Percentiles rank a stretch among this genome's conserved stretches.
Evolutionary conservation across 2,888 invertebrate species (phyloP).

Genomic region (Priocnemis perturbator): DNA sequence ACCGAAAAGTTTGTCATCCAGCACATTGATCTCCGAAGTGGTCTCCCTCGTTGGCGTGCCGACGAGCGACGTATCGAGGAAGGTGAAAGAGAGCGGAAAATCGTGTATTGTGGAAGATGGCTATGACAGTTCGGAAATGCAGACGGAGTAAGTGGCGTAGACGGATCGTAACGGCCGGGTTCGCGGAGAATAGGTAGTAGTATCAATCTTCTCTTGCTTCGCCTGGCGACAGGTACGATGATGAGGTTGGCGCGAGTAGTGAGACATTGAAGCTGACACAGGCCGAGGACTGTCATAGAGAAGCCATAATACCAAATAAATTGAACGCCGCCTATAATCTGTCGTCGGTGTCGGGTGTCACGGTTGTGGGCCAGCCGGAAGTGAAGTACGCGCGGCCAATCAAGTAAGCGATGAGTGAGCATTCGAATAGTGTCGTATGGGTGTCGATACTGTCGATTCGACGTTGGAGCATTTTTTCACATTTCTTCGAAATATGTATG

Average conservation of each 20-base stretch:
- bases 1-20: conserved; percentile 83
- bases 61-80: conserved; percentile 30
- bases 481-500: no score
- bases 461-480: no score
- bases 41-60: conserved; percentile 80
- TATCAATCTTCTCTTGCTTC: not conserved
- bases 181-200: not conserved
- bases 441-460: no score
- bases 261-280: conserved; percentile 61
- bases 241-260: conserved; percentile 58
- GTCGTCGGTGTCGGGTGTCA: conserved; percentile 58
- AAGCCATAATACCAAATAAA: conserved; percentile 60
- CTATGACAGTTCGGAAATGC: conserved; percentile 67
- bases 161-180: not conserved
- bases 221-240: conserved; percentile 58
- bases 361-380: conserved; percentile 65
- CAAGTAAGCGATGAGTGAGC: conserved; percentile 62
- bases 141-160: conserved; percentile 64
- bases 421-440: no score
- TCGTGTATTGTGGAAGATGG: conserved; percentile 65
- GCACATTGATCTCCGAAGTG: conserved; percentile 88
- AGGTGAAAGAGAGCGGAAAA: conserved; percentile 26
- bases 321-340: conserved; percentile 59
- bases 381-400: conserved; percentile 72
- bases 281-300: conserved; percentile 58